Percentiles rank a stretch among this genome's conserved stretches.
These are phyloP conservation scores for Gobionotothen gibberifrons DNA, from an alignment of 2,797 vertebrate genomes.

Conservation along the genomic window DNA sequence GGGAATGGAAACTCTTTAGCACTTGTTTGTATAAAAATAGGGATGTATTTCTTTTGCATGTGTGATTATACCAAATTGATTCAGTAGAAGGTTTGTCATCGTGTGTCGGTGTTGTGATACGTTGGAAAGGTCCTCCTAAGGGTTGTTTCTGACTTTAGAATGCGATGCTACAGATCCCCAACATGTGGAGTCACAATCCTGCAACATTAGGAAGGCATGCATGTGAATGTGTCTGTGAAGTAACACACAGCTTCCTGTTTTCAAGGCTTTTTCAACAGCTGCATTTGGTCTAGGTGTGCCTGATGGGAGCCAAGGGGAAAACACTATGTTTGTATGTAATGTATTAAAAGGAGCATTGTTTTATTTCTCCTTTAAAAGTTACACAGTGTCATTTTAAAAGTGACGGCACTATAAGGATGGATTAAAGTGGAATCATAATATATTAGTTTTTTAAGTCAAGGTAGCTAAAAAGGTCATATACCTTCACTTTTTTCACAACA, in stretches of 20 bases:
- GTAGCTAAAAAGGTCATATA: not conserved
- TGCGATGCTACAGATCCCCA: not conserved
- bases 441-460: not conserved
- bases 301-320: not conserved
- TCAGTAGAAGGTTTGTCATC: slow-evolving; percentile 24
- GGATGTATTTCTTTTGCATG: slow-evolving; percentile 45
- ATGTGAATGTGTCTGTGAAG: not conserved
- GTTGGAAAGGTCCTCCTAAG: slow-evolving; percentile 27
- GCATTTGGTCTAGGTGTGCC: not conserved
- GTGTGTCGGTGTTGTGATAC: slow-evolving; percentile 39
- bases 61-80: slow-evolving; percentile 30
- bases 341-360: no score
- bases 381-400: no score
- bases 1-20: slow-evolving; percentile 14
- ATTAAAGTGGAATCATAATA: not conserved
- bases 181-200: not conserved
- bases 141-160: slow-evolving; percentile 1
- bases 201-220: not conserved
- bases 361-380: no score
- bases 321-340: not conserved
- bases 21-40: slow-evolving; percentile 29
- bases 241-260: not conserved
- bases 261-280: not conserved
- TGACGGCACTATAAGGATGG: not conserved
- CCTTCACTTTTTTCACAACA: not conserved